Evolutionary conservation across 2,113 vertebrate genomes (phyloP).

Genomic region (Xenopus tropicalis): UCB_Xtro_10.0 CM004444.2:6951501-6952000

Average conservation of each 20-base stretch:
- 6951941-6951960: no score
- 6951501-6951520: no score
- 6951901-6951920: no score
- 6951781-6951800: slow-evolving; percentile 91
- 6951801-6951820: slow-evolving; percentile 93
- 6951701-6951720: slow-evolving; percentile 99
- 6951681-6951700: slow-evolving; percentile 99
- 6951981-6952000: no score
- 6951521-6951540: no score
- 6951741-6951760: slow-evolving; percentile 97
- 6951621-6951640: no score
- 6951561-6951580: no score
- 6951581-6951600: no score
- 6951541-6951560: no score
- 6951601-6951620: no score
- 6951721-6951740: slow-evolving; percentile 98
- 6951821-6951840: slow-evolving; percentile 79
- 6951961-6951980: no score
- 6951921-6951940: no score
- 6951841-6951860: slow-evolving; percentile 56
- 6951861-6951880: slow-evolving; percentile 69
- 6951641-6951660: background rate
- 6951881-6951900: slow-evolving; percentile 67
- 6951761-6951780: slow-evolving; percentile 99
- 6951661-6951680: slow-evolving; percentile 66